Evolutionary conservation across 2,888 invertebrate genomes (phyloP), one percentile per base, ranked within the genome.

Genomic region (Chaetoderma sp.): DNA sequence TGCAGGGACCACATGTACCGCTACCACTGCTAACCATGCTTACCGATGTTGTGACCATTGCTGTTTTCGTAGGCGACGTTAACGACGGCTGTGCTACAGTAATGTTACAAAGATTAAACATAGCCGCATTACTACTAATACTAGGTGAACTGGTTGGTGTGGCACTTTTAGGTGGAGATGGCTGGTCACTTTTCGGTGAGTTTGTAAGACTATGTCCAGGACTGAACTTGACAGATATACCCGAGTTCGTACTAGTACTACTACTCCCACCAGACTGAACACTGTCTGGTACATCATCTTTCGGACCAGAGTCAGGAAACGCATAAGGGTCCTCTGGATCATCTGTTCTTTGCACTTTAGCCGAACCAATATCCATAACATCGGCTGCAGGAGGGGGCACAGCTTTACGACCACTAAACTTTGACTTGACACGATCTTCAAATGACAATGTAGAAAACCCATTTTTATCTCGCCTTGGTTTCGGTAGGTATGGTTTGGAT

Each of bases 311-410:
- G 65, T 80, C 82, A 18, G 81, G 78, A 63, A 82, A 82, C 18
- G 81, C 80, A 62, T 82, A 82, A 0, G 80, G 78, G 67, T 82
- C 82, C 60, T 82, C 79, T n/a, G 79, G 76, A 49, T 80, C 81
- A 36, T 78, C 79, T 21, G 47, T 30, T 45, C 56, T 60, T 44
- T 66, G 66, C 13, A 64, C 42, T 32, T 33, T 59, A 13, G 47
- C 45, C 13, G 36, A 54, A 25, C 58, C 28, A 60, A 63, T 72
- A 59, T 67, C 68, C 10, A 65, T 55, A 28, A 52, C 64, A 52
- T 67, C 52, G 65, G 70, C 67, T 30, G 64, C 56, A 50, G 68
- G 71, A 62, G 28, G 28, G 16, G 28, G 32, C 28, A 52, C 55
- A 30, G 32, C 42, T 36, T 61, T 42, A 54, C 67, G 64, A 45